Base-by-base conservation (phyloP, 2,113 vertebrate genomes). In the Pseudorectes ferrugineus region DNA sequence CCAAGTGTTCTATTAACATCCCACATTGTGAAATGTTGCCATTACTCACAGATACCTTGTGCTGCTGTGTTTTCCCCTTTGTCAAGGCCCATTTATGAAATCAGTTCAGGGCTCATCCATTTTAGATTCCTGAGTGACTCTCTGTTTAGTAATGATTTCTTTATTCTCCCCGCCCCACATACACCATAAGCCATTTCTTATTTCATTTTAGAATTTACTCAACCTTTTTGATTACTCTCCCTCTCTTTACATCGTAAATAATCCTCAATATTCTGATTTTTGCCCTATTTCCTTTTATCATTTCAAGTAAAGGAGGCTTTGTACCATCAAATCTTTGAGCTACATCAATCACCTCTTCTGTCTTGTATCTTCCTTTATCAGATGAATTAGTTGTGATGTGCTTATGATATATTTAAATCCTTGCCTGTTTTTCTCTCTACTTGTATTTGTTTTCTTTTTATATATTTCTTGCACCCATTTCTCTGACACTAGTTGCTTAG, bases 11-110 rank as follows among this genome's bases (percentile, higher is more conserved):
- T 92, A 6, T 79, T 88, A 90, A 31, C 67, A 92, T 54, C 67
- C 71, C 42, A 76, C 58, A 54, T 85, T 92, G 85, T 79, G 58
- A 90, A 92, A 88, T 77, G 14, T 87, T 86, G 88, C 58, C 86
- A 85, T 97, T 84, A 80, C 78, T 90, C 86, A 86, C 61, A 78
- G 87, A 89, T 71, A 94, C 63, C 92, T 89, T 83, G 62, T 80
- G 79, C 73, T 92, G 67, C 83, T 85, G 35, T 67, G 61, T 70
- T 93, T 75, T 42, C 57, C 58, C 85, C 59, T 55, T 78, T 91
- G 86, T 89, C 91, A 93, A 93, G 91, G 65, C 61, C 77, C 91
- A 85, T 91, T 95, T 97, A 93, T 91, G 67, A 93, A 87, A 93
- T 92, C 84, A 91, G 94, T 86, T 91, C 89, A 87, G 89, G 71